These are phyloP conservation scores for Myiothlypis coronata DNA, from an alignment of 2,797 vertebrate species.

Conservation along the genomic window DNA sequence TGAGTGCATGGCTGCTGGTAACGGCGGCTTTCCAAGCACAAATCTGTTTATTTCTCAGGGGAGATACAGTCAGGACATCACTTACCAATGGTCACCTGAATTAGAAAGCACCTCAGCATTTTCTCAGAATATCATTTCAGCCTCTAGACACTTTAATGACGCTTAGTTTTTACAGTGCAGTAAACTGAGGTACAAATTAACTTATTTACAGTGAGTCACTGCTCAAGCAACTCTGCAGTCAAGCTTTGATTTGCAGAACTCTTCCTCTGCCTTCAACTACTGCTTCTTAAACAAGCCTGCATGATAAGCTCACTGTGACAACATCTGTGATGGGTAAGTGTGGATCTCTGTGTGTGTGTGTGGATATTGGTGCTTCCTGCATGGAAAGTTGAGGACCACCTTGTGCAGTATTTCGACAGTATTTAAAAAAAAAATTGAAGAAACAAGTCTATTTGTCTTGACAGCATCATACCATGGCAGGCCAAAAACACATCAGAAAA, in stretches of 20 bases:
- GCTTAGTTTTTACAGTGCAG: background rate
- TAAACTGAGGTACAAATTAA: constrained; percentile 34
- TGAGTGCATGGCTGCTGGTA: background rate
- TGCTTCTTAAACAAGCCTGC: background rate
- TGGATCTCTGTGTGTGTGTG: background rate
- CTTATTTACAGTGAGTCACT: constrained; percentile 22
- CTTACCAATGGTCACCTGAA: background rate
- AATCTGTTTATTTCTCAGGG: constrained; percentile 15
- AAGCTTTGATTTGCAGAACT: background rate
- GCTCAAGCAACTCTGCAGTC: background rate
- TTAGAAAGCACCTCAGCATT: background rate
- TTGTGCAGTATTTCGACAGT: background rate
- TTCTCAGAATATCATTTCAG: background rate
- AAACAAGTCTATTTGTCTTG: background rate
- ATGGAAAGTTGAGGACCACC: background rate
- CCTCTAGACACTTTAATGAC: background rate
- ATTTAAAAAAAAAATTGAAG: background rate
- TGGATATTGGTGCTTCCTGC: background rate
- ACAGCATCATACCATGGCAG: background rate
- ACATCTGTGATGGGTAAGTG: background rate
- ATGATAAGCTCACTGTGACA: background rate
- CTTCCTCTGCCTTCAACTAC: background rate
- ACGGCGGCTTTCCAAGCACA: background rate
- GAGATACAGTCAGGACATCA: background rate
- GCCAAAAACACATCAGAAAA: constrained; percentile 5